These are phyloP conservation scores for Dascillus cervinus DNA, from an alignment of 2,888 invertebrate genomes.

Conservation along the genomic window DNA sequence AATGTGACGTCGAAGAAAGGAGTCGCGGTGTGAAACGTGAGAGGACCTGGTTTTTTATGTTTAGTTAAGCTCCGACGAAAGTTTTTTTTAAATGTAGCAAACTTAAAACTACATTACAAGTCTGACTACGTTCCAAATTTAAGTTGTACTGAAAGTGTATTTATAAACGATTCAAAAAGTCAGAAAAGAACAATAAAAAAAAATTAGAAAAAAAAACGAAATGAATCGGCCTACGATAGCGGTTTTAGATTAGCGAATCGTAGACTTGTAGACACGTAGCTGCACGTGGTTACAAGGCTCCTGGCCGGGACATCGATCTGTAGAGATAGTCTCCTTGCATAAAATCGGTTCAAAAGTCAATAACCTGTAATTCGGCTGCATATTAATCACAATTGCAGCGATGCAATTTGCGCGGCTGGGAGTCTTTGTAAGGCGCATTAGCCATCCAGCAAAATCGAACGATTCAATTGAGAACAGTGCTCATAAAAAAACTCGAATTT, in stretches of 20 bases:
- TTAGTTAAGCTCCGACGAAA: too few relatives aligned
- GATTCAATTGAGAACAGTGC: too few relatives aligned
- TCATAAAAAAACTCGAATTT: too few relatives aligned
- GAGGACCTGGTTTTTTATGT: too few relatives aligned
- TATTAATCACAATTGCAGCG: background rate
- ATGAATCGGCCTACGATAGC: conserved; percentile 22
- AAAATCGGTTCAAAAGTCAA: conserved; percentile 25
- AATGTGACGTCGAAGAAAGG: conserved; percentile 7
- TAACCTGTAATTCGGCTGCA: conserved; percentile 18
- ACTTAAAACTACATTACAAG: conserved; percentile 13
- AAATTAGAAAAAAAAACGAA: too few relatives aligned
- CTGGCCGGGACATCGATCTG: conserved; percentile 18
- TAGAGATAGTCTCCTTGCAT: conserved; percentile 16
- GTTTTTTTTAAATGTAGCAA: too few relatives aligned
- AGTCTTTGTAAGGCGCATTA: too few relatives aligned
- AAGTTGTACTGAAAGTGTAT: conserved; percentile 20
- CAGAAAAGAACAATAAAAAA: conserved; percentile 11
- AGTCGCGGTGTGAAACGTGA: too few relatives aligned
- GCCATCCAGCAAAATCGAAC: too few relatives aligned
- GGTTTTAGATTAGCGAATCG: conserved; percentile 16
- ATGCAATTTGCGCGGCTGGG: too few relatives aligned
- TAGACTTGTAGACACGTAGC: conserved; percentile 14
- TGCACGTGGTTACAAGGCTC: conserved; percentile 14
- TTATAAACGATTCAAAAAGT: conserved; percentile 15
- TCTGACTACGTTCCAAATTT: conserved; percentile 23